These are phyloP conservation scores for Drosophila micromelanica DNA, from an alignment of 1,140 invertebrate species.

Conservation along the genomic window DNA sequence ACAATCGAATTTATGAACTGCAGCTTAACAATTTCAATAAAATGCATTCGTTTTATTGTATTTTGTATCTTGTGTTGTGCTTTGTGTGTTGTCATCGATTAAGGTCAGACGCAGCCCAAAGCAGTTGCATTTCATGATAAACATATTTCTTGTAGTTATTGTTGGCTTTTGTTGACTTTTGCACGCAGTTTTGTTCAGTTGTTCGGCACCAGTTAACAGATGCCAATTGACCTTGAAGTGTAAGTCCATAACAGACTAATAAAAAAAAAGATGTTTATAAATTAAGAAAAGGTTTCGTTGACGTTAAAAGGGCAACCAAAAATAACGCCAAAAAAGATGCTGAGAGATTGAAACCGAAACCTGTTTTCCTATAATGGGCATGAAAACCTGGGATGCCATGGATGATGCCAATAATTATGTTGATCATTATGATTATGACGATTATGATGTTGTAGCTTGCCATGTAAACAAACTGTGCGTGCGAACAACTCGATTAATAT, in stretches of 20 bases:
- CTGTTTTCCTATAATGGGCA: conserved; percentile 48
- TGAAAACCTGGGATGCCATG: conserved; percentile 11
- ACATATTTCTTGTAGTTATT: conserved; percentile 40
- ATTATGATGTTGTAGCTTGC: conserved; percentile 38
- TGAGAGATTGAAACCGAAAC: conserved; percentile 38
- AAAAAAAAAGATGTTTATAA: conserved; percentile 5
- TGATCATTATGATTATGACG: conserved; percentile 34
- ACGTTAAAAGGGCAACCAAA: conserved; percentile 48
- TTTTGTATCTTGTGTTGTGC: background rate
- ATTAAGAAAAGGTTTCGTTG: conserved; percentile 16
- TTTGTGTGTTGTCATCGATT: conserved; percentile 61
- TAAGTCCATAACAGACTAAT: conserved; percentile 29
- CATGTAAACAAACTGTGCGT: conserved; percentile 75
- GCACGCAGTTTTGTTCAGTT: conserved; percentile 33
- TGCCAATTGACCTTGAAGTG: conserved; percentile 67
- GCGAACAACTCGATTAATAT: conserved; percentile 77
- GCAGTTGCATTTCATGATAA: conserved; percentile 66
- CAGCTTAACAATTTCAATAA: conserved; percentile 39
- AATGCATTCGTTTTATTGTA: conserved; percentile 31
- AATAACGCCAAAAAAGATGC: conserved; percentile 5
- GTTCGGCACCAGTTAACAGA: conserved; percentile 40
- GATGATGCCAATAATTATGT: conserved; percentile 24
- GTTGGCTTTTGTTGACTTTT: conserved; percentile 29
- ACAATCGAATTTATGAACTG: conserved; percentile 37
- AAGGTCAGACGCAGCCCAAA: conserved; percentile 63